Base-by-base conservation (phyloP, 2,888 invertebrate genomes). In the Meiosimyza platycephala region DNA sequence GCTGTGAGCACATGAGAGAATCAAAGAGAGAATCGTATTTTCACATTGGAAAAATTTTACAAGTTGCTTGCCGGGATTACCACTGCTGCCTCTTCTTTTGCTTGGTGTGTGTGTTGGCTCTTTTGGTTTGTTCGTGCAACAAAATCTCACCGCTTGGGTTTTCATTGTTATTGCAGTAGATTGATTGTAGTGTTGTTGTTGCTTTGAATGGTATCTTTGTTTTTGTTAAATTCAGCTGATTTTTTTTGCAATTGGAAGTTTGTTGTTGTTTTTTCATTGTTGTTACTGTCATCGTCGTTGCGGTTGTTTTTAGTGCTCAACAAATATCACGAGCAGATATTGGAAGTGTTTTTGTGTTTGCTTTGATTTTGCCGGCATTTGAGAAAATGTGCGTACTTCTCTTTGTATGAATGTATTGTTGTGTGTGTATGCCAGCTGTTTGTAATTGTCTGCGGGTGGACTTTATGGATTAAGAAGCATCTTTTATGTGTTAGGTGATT, bases 181-280 rank as follows among this genome's bases (percentile, higher is more conserved):
- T 59, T 18, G 28, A 11, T 59, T 28, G 11, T 40, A 40, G 40
- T 63, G 40, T 16, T 66, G 51, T 66, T 18, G 54, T n/a, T n/a
- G n/a, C 22, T 47, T 18, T 11, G 52, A 12, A 7, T 22, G 22
- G 18, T 60, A 33, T 33, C 15, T 28, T 64, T 55, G 33, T 52
- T 22, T 18, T 40, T 48, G 13, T 47, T 7, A 22, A 63, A 16
- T 54, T 47, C 62, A 60, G 71, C 64, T 71, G 71, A 16, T 71
- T 64, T 22, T n/a, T 40, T 71, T 71, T 55, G 48, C 71, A 64
- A 48, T n/a, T 62, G 51, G 62, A 54, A 55, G 18, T 55, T 48
- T 52, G 40, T 40, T 63, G 15, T 15, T 62, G n/a, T 51, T 70
- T 62, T 70, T 48, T 70, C 62, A 9, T 47, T 48, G 18, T 64